Conservation (phyloP, 2,113 vertebrate species). For the Corynorhinus townsendii region DNA sequence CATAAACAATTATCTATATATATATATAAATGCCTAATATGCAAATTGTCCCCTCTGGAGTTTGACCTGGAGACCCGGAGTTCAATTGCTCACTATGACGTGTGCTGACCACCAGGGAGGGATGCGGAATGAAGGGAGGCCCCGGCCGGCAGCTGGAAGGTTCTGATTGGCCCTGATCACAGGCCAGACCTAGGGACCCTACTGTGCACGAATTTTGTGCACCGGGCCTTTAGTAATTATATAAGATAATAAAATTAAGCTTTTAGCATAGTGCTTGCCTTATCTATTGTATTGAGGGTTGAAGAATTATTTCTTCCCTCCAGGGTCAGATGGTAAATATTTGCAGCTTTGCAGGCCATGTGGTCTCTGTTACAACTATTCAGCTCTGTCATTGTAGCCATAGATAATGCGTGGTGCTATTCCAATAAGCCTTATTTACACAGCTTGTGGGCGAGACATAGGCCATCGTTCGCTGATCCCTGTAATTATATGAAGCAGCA, state of each 20-base stretch:
- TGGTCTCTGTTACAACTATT: not conserved
- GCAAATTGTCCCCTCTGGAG: too few relatives aligned
- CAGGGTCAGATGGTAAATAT: not conserved
- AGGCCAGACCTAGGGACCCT: too few relatives aligned
- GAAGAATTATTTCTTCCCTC: not conserved
- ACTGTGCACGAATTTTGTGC: too few relatives aligned
- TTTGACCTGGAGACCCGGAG: too few relatives aligned
- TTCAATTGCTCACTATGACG: too few relatives aligned
- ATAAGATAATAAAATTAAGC: not conserved
- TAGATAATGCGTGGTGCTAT: not conserved
- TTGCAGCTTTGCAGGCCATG: not conserved
- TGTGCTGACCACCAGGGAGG: too few relatives aligned
- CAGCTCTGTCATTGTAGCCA: not conserved
- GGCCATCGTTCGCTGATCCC: not conserved
- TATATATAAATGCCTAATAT: too few relatives aligned
- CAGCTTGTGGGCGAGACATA: not conserved
- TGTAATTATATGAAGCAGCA: not conserved
- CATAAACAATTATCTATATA: not conserved
- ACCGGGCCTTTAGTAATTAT: not conserved
- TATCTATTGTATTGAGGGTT: not conserved
- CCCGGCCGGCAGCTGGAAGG: too few relatives aligned
- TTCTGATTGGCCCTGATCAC: too few relatives aligned
- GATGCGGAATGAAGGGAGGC: too few relatives aligned
- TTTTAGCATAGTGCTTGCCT: not conserved
- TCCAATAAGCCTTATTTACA: not conserved